These are phyloP conservation scores for Urocynchramus pylzowi DNA, from an alignment of 2,113 vertebrate species.

Conservation along the genomic window DNA sequence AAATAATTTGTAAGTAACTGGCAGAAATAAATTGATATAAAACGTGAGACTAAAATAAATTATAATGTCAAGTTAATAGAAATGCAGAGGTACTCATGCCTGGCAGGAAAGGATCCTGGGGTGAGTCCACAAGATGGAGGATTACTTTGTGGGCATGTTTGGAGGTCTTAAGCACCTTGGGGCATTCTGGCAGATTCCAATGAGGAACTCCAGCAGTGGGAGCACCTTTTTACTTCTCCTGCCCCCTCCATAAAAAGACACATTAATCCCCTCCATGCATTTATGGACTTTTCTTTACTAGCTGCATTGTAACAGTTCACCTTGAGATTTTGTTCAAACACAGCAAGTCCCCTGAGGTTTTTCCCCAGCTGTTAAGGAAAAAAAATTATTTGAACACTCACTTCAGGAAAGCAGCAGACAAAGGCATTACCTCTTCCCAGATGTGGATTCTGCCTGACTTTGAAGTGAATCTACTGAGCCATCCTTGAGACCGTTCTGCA, in stretches of 20 bases:
- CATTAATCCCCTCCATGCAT: slow-evolving; percentile 6
- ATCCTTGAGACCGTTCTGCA: not conserved
- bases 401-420: slow-evolving; percentile 49
- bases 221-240: not conserved
- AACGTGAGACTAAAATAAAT: not conserved
- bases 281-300: slow-evolving; percentile 21
- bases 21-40: not conserved
- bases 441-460: slow-evolving; percentile 58
- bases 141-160: not conserved
- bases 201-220: not conserved
- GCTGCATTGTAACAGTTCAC: slow-evolving; percentile 23
- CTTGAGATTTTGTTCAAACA: slow-evolving; percentile 54
- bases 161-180: not conserved
- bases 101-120: rapidly evolving
- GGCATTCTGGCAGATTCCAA: not conserved
- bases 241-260: not conserved
- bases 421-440: slow-evolving; percentile 46
- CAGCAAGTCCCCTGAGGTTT: slow-evolving; percentile 21
- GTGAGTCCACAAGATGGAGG: not conserved
- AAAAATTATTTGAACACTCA: slow-evolving; percentile 40
- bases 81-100: not conserved
- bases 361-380: slow-evolving; percentile 37
- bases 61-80: not conserved
- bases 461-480: slow-evolving; percentile 51
- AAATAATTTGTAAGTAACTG: not conserved